Conservation (phyloP, 2,113 vertebrate genomes). For the Rhipidura dahli region DNA sequence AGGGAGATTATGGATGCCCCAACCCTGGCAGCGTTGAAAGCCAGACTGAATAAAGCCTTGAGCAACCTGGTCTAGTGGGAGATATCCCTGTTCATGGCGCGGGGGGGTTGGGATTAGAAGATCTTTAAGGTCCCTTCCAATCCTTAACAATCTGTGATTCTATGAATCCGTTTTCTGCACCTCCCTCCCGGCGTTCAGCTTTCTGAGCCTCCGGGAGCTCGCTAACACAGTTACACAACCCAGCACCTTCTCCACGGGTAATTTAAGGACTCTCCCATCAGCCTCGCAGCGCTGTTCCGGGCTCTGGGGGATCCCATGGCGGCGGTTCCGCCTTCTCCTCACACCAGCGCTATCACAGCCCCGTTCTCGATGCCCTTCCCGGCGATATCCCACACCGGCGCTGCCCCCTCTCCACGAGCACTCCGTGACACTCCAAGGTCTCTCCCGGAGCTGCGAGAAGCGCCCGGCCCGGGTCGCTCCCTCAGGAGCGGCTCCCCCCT, state of each 20-base stretch:
- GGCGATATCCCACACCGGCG: fast-evolving
- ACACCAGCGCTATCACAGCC: background rate
- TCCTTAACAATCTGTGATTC: background rate
- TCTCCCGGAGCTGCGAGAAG: background rate
- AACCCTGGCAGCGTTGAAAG: background rate
- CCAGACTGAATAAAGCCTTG: background rate
- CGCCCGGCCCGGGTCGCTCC: background rate
- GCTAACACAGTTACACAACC: background rate
- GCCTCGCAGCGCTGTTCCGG: background rate
- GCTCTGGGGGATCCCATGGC: fast-evolving
- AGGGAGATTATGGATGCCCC: background rate
- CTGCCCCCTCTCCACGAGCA: background rate
- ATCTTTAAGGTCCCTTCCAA: background rate
- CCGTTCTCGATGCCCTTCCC: background rate
- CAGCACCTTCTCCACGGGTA: fast-evolving
- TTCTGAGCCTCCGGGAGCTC: background rate
- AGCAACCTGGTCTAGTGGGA: background rate
- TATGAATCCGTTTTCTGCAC: background rate
- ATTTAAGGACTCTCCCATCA: background rate
- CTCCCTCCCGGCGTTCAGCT: background rate
- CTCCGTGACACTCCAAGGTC: background rate
- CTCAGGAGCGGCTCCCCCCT: background rate
- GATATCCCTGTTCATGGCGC: background rate
- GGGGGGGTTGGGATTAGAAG: background rate
- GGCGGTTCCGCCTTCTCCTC: background rate